Evolutionary conservation across 2,113 vertebrate genomes (phyloP).

Genomic region (Marmota flaviventris): DNA sequence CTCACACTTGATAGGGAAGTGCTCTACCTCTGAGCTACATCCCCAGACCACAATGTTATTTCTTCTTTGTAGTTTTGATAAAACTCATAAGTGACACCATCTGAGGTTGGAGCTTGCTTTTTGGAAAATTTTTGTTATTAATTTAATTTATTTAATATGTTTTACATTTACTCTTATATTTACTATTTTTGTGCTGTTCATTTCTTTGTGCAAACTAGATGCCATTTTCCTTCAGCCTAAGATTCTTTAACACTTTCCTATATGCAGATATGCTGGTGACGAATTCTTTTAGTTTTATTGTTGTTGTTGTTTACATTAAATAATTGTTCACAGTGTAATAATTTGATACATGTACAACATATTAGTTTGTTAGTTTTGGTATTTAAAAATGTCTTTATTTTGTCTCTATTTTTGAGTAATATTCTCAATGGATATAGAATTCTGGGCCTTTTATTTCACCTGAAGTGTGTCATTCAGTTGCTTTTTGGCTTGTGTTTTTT

Average conservation of each 20-base stretch:
- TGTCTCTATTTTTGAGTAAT: background rate
- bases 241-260: background rate
- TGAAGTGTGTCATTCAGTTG: background rate
- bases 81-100: background rate
- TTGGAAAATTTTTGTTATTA: background rate
- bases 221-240: background rate
- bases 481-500: background rate
- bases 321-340: background rate
- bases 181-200: background rate
- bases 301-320: background rate
- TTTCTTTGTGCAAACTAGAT: background rate
- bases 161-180: slow-evolving; percentile 25
- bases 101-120: background rate
- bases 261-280: background rate
- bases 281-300: background rate
- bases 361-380: background rate
- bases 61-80: background rate
- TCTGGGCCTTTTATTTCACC: background rate
- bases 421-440: background rate
- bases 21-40: too few species aligned
- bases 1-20: too few species aligned
- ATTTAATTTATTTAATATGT: slow-evolving; percentile 23
- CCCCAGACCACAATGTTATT: background rate
- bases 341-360: background rate
- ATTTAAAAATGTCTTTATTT: slow-evolving; percentile 13